Evolutionary conservation across 2,113 vertebrate genomes (phyloP).

Genomic region (Microtus ochrogaster): DNA sequence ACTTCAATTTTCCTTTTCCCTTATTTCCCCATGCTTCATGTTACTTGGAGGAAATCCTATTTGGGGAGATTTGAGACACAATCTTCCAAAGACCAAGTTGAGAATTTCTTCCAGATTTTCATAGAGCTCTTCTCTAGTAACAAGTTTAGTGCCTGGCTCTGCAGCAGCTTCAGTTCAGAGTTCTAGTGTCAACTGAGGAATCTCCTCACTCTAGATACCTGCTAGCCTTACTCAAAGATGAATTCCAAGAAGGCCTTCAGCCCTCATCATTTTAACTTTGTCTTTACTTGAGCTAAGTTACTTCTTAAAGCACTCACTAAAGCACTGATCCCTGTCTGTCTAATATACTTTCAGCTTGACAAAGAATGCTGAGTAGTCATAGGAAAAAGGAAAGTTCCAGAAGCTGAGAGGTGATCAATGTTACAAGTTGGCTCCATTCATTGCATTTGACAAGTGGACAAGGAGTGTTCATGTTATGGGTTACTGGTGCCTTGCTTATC

Average conservation of each 20-base stretch:
- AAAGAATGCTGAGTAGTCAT: neutral
- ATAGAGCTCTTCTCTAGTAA: neutral
- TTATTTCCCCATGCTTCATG: neutral
- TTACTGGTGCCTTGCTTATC: neutral
- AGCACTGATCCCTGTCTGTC: neutral
- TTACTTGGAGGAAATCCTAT: neutral
- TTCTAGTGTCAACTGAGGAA: neutral
- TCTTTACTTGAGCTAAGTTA: neutral
- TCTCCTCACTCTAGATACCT: neutral
- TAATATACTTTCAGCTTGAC: neutral
- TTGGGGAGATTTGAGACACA: neutral
- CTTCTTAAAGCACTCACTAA: neutral
- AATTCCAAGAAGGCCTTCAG: neutral
- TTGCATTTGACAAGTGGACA: neutral
- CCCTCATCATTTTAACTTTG: neutral
- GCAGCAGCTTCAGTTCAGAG: neutral
- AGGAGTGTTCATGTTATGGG: neutral
- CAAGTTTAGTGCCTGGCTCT: neutral
- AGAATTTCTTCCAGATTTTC: neutral
- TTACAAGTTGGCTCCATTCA: neutral
- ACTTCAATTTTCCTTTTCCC: neutral
- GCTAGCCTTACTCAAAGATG: neutral
- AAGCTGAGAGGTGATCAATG: neutral
- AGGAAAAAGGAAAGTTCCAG: slow-evolving; percentile 1
- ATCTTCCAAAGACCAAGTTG: neutral